A percentile compares a stretch with the other conserved stretches of the same genome.
phyloP scores from a whole-genome alignment of 2,113 vertebrate genomes.

The Sardina pilchardus region DNA sequence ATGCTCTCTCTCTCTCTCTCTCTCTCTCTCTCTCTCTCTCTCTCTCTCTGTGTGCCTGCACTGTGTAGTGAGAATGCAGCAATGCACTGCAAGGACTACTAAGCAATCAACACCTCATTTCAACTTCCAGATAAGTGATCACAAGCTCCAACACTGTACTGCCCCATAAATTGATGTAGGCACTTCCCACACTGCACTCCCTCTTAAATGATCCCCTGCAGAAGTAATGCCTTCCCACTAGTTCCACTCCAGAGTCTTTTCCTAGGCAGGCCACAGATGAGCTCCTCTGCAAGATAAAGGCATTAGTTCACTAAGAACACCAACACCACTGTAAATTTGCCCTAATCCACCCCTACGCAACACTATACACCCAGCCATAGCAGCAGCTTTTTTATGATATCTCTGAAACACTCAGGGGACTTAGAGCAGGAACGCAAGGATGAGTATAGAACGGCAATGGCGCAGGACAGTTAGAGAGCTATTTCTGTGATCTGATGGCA shows the following conservation, averaged over 20 bases:
- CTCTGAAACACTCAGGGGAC: not conserved
- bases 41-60: not conserved
- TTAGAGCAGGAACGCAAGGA: not conserved
- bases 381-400: not conserved
- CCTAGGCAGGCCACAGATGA: not conserved
- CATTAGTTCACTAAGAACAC: not conserved
- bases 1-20: not conserved
- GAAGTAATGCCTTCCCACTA: too few species aligned
- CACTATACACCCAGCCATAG: not conserved
- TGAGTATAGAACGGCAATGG: not conserved
- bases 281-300: not conserved
- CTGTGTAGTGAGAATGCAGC: not conserved
- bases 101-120: too few species aligned
- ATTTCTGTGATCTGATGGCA: not conserved
- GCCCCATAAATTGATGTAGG: too few species aligned
- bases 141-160: too few species aligned
- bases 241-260: not conserved
- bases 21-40: not conserved
- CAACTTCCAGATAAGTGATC: too few species aligned
- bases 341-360: not conserved
- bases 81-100: not conserved
- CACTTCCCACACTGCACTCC: too few species aligned
- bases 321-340: not conserved
- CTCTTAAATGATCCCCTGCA: too few species aligned
- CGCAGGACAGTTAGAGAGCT: not conserved